Conservation (phyloP, 2,797 vertebrate species). For the Alexandromys oeconomus region DNA sequence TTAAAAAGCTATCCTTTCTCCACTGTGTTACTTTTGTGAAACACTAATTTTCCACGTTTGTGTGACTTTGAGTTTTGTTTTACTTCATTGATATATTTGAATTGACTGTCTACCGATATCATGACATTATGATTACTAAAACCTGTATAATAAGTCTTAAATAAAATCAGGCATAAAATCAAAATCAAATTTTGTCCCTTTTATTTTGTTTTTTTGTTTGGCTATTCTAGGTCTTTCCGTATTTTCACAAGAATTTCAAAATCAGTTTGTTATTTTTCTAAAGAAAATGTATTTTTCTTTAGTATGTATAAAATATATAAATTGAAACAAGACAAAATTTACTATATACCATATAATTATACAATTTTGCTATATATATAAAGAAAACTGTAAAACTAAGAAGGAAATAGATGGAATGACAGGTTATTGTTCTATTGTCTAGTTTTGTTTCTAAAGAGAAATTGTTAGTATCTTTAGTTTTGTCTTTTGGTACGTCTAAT, state of each 20-base stretch:
- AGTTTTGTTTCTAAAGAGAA: constrained; percentile 33
- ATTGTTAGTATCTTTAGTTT: constrained; percentile 43
- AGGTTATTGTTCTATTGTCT: not conserved
- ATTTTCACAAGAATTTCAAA: not conserved
- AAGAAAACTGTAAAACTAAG: not conserved
- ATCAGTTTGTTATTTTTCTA: not conserved
- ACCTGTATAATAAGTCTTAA: not conserved
- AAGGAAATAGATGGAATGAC: no score
- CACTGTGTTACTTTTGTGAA: not conserved
- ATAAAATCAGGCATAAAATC: not conserved
- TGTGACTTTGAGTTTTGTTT: not conserved
- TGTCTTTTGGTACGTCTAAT: not conserved
- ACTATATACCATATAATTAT: not conserved
- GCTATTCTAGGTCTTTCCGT: not conserved
- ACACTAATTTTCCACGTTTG: not conserved
- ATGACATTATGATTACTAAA: not conserved
- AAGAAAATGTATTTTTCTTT: not conserved
- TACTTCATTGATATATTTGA: not conserved
- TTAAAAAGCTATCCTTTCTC: not conserved
- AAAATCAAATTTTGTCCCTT: not conserved
- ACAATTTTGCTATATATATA: no score
- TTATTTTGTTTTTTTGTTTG: not conserved
- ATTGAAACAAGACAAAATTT: not conserved
- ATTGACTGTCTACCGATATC: not conserved
- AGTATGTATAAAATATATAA: not conserved